A percentile compares a stretch with the other conserved stretches of the same genome.
Evolutionary conservation across 2,113 vertebrate species (phyloP).

Genomic region (Cyphomyrus plagiostoma): DNA sequence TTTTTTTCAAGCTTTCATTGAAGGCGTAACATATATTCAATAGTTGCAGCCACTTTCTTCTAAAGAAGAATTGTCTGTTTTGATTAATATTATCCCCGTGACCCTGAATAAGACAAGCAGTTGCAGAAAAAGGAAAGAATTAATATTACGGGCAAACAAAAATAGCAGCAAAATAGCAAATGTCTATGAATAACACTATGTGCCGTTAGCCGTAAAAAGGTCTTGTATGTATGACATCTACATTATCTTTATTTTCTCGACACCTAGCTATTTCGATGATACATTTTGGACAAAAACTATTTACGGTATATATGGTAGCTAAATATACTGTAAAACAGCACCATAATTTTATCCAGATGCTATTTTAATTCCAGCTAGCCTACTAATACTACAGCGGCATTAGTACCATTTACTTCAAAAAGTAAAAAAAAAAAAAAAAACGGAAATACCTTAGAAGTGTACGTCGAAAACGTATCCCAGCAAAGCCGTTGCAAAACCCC

Average conservation of each 20-base stretch:
- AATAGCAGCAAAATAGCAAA: neutral
- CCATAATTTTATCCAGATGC: neutral
- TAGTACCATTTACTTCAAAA: neutral
- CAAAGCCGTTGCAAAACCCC: neutral
- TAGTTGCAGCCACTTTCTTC: neutral
- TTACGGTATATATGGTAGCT: neutral
- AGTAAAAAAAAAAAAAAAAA: neutral
- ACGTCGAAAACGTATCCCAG: neutral
- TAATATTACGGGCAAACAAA: neutral
- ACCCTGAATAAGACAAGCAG: neutral
- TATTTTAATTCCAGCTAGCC: neutral
- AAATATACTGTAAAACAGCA: neutral
- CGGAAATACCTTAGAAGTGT: neutral
- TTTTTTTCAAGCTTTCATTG: neutral
- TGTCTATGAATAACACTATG: neutral
- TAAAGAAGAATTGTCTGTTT: neutral
- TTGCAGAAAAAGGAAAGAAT: too few relatives aligned
- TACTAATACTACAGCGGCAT: neutral
- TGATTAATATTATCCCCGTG: neutral
- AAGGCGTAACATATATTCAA: neutral
- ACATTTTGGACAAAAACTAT: neutral
- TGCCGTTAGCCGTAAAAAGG: neutral
- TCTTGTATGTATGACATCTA: neutral
- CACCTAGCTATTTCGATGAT: neutral
- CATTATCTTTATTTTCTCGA: neutral